Percentiles rank a stretch among this genome's conserved stretches.
These are phyloP conservation scores for Nylanderia fulva DNA, from an alignment of 1,140 invertebrate species.

Conservation along the genomic window DNA sequence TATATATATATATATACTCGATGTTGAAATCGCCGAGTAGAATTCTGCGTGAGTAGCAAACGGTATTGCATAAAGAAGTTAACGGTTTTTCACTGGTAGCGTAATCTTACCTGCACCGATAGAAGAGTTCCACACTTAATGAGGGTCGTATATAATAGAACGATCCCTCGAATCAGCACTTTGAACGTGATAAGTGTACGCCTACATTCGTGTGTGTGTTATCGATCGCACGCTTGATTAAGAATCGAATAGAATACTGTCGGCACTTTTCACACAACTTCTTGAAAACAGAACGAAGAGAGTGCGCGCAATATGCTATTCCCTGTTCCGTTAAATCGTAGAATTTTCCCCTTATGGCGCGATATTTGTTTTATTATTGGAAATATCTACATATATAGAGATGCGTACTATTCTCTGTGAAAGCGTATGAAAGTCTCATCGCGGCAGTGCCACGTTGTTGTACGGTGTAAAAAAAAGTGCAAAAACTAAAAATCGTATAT, in stretches of 20 bases:
- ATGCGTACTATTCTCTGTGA: background rate
- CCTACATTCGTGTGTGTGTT: background rate
- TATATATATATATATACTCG: background rate
- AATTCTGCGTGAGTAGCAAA: constrained; percentile 28
- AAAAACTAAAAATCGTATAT: constrained; percentile 12
- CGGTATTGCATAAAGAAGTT: constrained; percentile 56
- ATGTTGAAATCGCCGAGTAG: background rate
- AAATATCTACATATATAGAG: background rate
- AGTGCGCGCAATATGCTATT: constrained; percentile 5
- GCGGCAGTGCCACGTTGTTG: background rate
- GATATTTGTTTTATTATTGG: constrained; percentile 26
- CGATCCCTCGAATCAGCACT: constrained; percentile 51
- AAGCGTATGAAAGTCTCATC: constrained; percentile 1
- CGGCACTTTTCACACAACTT: background rate
- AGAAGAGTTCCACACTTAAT: constrained; percentile 44
- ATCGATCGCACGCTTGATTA: constrained; percentile 24
- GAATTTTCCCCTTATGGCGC: background rate
- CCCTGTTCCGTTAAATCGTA: background rate
- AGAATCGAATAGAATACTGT: background rate
- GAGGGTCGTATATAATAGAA: constrained; percentile 52
- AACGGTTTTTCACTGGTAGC: constrained; percentile 53
- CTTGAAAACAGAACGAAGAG: constrained; percentile 6
- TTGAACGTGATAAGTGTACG: constrained; percentile 40
- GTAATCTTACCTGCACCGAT: constrained; percentile 54
- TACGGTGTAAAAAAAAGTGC: background rate